phyloP scores from a whole-genome alignment of 2,888 invertebrate species.

The Campopleginae sp. region DNA sequence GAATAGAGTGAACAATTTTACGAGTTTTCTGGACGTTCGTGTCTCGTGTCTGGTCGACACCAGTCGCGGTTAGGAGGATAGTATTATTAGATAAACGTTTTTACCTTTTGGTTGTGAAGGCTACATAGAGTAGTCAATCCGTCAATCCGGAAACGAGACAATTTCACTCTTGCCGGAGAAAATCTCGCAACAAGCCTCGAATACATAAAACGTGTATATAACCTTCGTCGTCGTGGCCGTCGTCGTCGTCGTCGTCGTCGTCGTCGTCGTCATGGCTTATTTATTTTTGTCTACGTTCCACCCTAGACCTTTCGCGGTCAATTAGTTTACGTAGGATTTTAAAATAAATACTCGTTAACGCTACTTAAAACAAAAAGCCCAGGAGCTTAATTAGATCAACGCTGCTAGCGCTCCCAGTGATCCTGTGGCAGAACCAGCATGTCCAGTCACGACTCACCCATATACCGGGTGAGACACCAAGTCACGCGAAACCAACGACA shows the following conservation, averaged over 20 bases:
- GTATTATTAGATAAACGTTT: conserved; percentile 58
- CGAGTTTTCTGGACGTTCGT: not conserved
- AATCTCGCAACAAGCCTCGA: conserved; percentile 5
- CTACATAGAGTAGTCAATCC: not conserved
- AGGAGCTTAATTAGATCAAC: conserved; percentile 76
- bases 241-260: no score
- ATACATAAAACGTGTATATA: conserved; percentile 1
- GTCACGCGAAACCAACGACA: no score
- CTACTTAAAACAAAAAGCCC: conserved; percentile 78
- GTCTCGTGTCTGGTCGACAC: not conserved
- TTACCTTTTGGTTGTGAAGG: not conserved
- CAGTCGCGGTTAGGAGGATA: not conserved
- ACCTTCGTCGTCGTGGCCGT: no score
- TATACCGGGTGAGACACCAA: not conserved
- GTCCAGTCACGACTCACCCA: conserved; percentile 27
- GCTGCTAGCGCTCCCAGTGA: conserved; percentile 48
- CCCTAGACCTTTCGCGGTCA: conserved; percentile 74
- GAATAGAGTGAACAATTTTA: conserved; percentile 23
- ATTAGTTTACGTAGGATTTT: conserved; percentile 78
- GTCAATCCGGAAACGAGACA: not conserved
- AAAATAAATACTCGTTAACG: conserved; percentile 81
- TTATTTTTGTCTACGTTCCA: conserved; percentile 72
- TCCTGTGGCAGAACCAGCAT: conserved; percentile 53
- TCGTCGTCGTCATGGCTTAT: conserved; percentile 68
- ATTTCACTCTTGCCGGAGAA: conserved; percentile 15